Percentiles rank a stretch among this genome's conserved stretches.
These are phyloP conservation scores for Bambusicola thoracicus DNA, from an alignment of 2,113 vertebrate species.

Conservation along the genomic window DNA sequence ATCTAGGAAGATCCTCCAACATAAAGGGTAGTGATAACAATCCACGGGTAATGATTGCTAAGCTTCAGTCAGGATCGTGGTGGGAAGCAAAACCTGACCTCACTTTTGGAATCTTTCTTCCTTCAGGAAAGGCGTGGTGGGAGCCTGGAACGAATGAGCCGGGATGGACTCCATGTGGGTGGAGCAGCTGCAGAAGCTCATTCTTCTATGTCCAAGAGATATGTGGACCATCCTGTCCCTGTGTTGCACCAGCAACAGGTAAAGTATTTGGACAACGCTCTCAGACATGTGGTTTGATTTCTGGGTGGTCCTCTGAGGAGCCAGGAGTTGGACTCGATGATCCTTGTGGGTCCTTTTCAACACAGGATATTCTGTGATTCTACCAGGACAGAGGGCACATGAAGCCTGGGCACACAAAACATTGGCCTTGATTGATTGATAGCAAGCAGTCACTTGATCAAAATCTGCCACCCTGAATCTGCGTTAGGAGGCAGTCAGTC, in stretches of 20 bases:
- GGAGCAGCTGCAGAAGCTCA: constrained; percentile 60
- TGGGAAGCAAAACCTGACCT: not conserved
- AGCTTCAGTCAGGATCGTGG: not conserved
- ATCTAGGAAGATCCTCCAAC: not conserved
- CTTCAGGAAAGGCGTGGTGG: constrained; percentile 64
- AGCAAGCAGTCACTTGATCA: not conserved
- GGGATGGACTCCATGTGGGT: constrained; percentile 52
- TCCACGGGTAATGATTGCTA: not conserved
- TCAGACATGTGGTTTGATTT: not conserved
- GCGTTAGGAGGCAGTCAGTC: not conserved
- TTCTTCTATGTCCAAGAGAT: constrained; percentile 58
- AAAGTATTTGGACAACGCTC: not conserved
- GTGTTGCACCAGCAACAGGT: constrained; percentile 71
- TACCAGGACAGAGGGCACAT: not conserved
- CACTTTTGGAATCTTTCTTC: not conserved
- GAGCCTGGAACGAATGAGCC: constrained; percentile 62
- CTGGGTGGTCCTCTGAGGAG: not conserved
- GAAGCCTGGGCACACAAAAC: not conserved
- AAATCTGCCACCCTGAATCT: not conserved
- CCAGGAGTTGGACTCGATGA: not conserved
- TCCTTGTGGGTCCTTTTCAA: not conserved
- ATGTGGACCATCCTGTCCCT: constrained; percentile 57
- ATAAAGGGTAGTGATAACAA: not conserved
- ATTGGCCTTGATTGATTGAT: not conserved
- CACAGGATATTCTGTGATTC: not conserved